Evolutionary conservation across 2,797 vertebrate genomes (phyloP).

Genomic region (Danio kyathit): DNA sequence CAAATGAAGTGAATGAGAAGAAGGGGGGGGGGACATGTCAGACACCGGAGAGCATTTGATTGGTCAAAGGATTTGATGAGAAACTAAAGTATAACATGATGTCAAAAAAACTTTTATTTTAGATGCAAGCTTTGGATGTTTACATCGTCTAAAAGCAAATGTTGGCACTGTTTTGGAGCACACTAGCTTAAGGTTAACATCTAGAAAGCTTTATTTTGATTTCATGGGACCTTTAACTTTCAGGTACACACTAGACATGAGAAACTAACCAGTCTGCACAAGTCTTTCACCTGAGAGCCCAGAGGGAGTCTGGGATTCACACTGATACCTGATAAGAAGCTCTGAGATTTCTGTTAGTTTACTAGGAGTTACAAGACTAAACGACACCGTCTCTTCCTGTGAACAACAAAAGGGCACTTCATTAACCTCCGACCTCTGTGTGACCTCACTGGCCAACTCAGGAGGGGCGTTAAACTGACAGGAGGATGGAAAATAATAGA

Average conservation of each 20-base stretch:
- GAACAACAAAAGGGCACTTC: slow-evolving; percentile 57
- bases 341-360: slow-evolving; percentile 31
- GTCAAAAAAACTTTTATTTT: no score
- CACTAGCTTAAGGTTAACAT: no score
- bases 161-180: no score
- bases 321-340: neutral
- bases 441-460: slow-evolving; percentile 60
- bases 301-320: slow-evolving; percentile 18
- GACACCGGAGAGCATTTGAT: no score
- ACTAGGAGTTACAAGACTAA: slow-evolving; percentile 16
- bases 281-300: slow-evolving; percentile 12
- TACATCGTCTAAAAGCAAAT: no score
- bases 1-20: no score
- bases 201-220: no score
- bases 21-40: no score
- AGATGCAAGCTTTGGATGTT: no score
- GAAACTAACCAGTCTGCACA: neutral
- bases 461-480: slow-evolving; percentile 48
- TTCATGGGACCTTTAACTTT: neutral
- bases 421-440: slow-evolving; percentile 65
- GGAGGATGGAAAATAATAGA: slow-evolving; percentile 30
- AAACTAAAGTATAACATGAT: no score
- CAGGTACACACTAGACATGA: neutral
- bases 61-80: no score
- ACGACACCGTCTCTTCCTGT: slow-evolving; percentile 41